Evolutionary conservation across 2,113 vertebrate genomes (phyloP).

Genomic region (Garra rufa): DNA sequence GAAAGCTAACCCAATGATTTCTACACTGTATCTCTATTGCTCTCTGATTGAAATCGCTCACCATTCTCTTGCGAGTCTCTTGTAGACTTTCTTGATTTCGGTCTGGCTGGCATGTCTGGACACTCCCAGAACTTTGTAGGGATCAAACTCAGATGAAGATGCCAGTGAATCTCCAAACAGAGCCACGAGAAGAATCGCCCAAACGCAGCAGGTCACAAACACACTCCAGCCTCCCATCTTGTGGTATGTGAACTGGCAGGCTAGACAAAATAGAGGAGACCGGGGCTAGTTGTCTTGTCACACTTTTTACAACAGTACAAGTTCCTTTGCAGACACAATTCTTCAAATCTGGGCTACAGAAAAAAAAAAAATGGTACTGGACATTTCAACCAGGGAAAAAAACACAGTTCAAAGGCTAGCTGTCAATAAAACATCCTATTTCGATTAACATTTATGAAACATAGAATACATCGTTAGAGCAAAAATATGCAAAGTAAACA

Average conservation of each 20-base stretch:
- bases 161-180: conserved; percentile 65
- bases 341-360: no score
- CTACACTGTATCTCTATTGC: background rate
- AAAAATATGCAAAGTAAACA: background rate
- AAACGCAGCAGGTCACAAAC: background rate
- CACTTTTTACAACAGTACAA: background rate
- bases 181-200: conserved; percentile 74
- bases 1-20: background rate
- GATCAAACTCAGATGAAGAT: conserved; percentile 83
- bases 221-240: conserved; percentile 39
- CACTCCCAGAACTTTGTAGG: conserved; percentile 88
- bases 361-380: no score
- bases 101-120: conserved; percentile 83
- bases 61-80: conserved; percentile 92
- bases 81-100: conserved; percentile 95
- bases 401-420: no score
- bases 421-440: background rate
- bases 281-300: background rate
- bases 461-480: background rate
- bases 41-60: conserved; percentile 74
- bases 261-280: background rate
- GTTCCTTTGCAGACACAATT: background rate
- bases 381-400: no score
- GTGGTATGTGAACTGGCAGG: background rate
- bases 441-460: background rate